These are phyloP conservation scores for Lota lota DNA, from an alignment of 2,113 vertebrate genomes.

Conservation along the genomic window DNA sequence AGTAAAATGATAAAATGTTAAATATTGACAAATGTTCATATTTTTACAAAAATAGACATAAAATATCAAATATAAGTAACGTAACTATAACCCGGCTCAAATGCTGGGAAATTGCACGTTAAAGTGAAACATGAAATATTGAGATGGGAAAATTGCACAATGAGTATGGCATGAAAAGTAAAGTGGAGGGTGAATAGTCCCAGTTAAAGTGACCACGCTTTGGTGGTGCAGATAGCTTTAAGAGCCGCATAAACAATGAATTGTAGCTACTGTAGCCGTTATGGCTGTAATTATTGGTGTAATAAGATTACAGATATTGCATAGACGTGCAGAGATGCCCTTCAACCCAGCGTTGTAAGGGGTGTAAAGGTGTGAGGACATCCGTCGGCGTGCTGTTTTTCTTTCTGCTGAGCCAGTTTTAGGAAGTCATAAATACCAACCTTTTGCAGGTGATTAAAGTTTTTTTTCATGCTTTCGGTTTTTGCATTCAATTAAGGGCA, in stretches of 20 bases:
- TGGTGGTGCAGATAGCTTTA: slow-evolving; percentile 22
- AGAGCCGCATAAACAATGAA: slow-evolving; percentile 22
- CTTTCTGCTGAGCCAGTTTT: not conserved
- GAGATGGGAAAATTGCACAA: too few species aligned
- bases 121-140: too few species aligned
- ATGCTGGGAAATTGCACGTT: too few species aligned
- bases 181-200: too few species aligned
- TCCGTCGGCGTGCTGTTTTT: slow-evolving; percentile 10
- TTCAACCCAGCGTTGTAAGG: not conserved
- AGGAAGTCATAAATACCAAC: slow-evolving; percentile 25
- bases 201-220: too few species aligned
- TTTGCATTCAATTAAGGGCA: too few species aligned
- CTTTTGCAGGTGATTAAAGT: not conserved
- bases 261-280: not conserved
- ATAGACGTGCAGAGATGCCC: slow-evolving; percentile 3
- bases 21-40: too few species aligned
- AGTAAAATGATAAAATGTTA: too few species aligned
- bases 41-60: too few species aligned
- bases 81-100: too few species aligned
- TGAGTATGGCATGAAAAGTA: too few species aligned
- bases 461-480: not conserved
- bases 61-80: too few species aligned
- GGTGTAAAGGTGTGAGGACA: slow-evolving; percentile 2
- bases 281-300: slow-evolving; percentile 28
- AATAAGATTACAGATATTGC: slow-evolving; percentile 65